Base-by-base conservation (phyloP, 1,140 invertebrate genomes). In the Dolichoris vasculosae region DNA sequence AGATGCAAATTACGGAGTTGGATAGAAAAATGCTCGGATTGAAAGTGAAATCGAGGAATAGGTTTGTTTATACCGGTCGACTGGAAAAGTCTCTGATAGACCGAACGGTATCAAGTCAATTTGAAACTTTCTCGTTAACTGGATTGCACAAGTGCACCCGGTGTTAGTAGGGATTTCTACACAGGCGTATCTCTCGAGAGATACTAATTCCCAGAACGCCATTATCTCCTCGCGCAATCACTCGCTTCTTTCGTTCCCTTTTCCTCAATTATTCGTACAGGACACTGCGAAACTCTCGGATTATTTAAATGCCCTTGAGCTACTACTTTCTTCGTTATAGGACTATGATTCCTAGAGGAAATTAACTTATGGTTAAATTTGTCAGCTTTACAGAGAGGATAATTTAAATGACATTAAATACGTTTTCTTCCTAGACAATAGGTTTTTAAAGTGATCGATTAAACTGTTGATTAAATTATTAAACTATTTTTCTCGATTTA, bases 251-350 rank as follows among this genome's bases (percentile, higher is more conserved):
- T 55, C 48, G 63, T 43, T 78, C 67, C 75, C 67, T 46, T 48
- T 35, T 30, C 38, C 67, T 51, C 83, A 75, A 83, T 86, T 83
- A 80, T 86, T 82, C 69, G 67, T 40, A 63, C 81, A 83, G 82
- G 82, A 77, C 82, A 59, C 17, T 43, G 71, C 71, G 11, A 75
- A 76, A 64, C 26, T 59, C 32, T 3, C 3, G 51, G 55, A 38
- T 35, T 26, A 76, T 75, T 83, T 76, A 83, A 83, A 63, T 55
- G 55, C 55, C 51, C 69, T 23, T 51, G 51, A 13, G 30, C 71
- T 69, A 48, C 13, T 48, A 69, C 8, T 77, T 73, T 15, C 69
- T 73, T 32, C 69, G 11, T 43, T 73, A 67, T 32, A 6, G 11
- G 32, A 67, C 8, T 67, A 35, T 67, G 15, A 35, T 15, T 67